Evolutionary conservation across 2,888 invertebrate species (phyloP).

Genomic region (Cancer borealis): DNA sequence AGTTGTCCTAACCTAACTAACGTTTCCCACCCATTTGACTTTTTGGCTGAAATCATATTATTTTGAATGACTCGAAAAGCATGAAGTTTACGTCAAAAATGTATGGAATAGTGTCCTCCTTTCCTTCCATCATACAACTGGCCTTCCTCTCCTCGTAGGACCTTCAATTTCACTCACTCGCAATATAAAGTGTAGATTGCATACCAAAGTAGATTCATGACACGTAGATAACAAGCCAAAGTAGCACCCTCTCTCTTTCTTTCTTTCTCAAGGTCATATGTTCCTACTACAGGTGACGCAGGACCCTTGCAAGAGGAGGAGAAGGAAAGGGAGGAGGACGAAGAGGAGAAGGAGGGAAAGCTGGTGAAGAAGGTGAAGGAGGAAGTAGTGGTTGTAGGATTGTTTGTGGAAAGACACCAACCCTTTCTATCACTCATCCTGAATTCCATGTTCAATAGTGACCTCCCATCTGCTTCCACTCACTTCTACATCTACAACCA

Average conservation of each 20-base stretch:
- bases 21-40: no score
- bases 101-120: no score
- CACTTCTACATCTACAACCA: conserved; percentile 50
- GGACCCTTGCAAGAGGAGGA: background rate
- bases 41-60: no score
- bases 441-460: background rate
- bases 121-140: no score
- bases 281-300: background rate
- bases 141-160: no score
- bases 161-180: no score
- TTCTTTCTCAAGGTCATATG: background rate
- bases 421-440: conserved; percentile 50
- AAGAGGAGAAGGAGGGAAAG: background rate
- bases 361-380: background rate
- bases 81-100: no score
- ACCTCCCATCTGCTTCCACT: background rate
- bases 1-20: no score
- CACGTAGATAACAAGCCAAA: no score
- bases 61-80: no score
- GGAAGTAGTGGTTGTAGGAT: conserved; percentile 44
- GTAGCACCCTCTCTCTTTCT: background rate
- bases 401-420: conserved; percentile 41
- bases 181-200: no score
- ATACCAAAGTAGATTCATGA: no score
- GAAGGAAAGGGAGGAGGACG: background rate